phyloP scores from a whole-genome alignment of 2,797 vertebrate species.

The Micromesistius poutassou region DNA sequence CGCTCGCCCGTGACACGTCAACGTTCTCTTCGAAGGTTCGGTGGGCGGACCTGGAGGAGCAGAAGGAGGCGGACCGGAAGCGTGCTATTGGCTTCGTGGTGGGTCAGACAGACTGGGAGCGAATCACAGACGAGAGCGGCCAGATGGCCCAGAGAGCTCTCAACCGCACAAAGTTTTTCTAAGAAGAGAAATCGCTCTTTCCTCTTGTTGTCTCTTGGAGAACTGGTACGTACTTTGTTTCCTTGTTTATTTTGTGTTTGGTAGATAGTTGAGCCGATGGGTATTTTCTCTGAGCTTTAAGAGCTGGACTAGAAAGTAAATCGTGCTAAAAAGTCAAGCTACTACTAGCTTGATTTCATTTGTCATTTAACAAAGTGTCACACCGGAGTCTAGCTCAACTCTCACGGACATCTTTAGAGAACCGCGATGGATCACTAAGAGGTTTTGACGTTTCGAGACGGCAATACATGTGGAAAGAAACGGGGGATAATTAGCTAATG shows the following conservation, averaged over 20 bases:
- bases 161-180: conserved; percentile 99
- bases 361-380: no score
- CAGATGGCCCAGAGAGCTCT: conserved; percentile 95
- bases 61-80: conserved; percentile 96
- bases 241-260: not conserved
- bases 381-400: not conserved
- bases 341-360: not conserved
- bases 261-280: not conserved
- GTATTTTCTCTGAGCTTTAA: not conserved
- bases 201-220: conserved; percentile 18
- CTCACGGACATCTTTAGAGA: not conserved
- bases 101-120: conserved; percentile 99
- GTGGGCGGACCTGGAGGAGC: conserved; percentile 98
- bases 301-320: not conserved
- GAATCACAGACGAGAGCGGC: conserved; percentile 98
- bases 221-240: conserved; percentile 44
- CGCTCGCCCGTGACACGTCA: conserved; percentile 21
- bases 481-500: not conserved
- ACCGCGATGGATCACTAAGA: not conserved
- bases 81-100: conserved; percentile 98
- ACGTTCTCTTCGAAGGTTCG: conserved; percentile 79
- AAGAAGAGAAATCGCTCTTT: conserved; percentile 62
- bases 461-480: not conserved
- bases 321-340: not conserved
- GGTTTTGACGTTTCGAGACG: not conserved